Conservation (phyloP, 2,113 vertebrate genomes). For the Psilopogon haemacephalus region DNA sequence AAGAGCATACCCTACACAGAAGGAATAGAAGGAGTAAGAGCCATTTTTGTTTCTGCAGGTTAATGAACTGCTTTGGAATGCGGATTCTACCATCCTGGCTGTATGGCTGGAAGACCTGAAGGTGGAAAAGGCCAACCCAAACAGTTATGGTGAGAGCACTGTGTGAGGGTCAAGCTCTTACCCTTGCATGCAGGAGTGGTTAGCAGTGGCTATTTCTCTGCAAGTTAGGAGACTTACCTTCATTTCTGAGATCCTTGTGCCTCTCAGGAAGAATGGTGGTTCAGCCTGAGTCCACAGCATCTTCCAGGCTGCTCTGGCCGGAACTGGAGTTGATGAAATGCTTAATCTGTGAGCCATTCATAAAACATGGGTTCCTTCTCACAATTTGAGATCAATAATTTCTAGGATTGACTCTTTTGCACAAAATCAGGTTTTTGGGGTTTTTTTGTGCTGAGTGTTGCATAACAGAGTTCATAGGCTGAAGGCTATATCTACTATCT, state of each 20-base stretch:
- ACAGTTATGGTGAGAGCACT: constrained; percentile 78
- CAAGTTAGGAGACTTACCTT: neutral
- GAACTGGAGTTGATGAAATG: neutral
- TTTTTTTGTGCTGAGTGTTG: neutral
- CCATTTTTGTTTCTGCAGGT: constrained; percentile 74
- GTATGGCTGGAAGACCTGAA: constrained; percentile 88
- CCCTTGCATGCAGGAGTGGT: neutral
- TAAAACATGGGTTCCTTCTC: neutral
- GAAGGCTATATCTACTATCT: neutral
- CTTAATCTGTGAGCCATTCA: neutral
- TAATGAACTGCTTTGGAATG: constrained; percentile 92
- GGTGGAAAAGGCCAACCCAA: constrained; percentile 57
- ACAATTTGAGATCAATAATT: neutral
- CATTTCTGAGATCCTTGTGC: neutral
- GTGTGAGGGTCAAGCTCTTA: neutral
- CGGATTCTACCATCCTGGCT: constrained; percentile 87
- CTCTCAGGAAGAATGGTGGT: neutral
- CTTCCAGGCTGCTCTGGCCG: neutral
- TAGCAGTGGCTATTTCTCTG: neutral
- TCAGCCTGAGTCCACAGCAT: neutral
- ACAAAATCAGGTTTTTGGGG: rapidly evolving
- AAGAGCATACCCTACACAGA: neutral
- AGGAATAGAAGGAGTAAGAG: neutral
- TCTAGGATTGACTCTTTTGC: neutral
- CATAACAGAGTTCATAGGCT: neutral